Base-by-base conservation (phyloP, 1,140 invertebrate species). In the Drosophila paulistorum region DNA sequence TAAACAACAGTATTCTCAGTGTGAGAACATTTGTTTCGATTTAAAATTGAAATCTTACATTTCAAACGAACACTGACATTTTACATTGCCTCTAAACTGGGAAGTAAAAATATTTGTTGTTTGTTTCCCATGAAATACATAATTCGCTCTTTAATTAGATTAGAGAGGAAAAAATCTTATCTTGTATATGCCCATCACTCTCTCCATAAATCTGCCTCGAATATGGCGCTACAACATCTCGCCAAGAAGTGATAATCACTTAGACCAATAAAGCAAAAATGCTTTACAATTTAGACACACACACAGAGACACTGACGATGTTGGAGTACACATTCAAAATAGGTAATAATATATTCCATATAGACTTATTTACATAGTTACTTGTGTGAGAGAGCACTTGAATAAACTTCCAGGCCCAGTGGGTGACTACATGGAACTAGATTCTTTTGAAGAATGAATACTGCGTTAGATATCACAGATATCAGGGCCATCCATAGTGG, bases 181-280 rank as follows among this genome's bases (percentile, higher is more conserved):
- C 45, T 51, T 51, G 20, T 9, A 51, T n/a, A 39, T 39, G 37
- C 10, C 37, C 37, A 39, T 39, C 37, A 13, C 10, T 23, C 45
- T 51, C 45, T 62, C 71, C 42, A 78, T 70, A 65, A 67, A 74
- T 66, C 23, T 57, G 78, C 14, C 51, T 68, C 7, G 10, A 55
- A 57, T 48, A 70, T 65, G 59, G 57, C 65, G 68, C 59, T 70
- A 61, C 57, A 73, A 80, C 72, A 87, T 85, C 83, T 86, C 83
- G 71, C 76, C 65, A 67, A 74, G 73, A 87, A 87, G 84, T 87
- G 84, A 72, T 87, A 87, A 86, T 87, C 79, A 64, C 70, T 80
- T 80, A 64, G 76, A 77, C 66, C 83, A 86, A 86, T 86, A 86
- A 86, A 87, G 80, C 72, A 35, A 57, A 57, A 39, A 35, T 55